Evolutionary conservation across 1,140 invertebrate genomes (phyloP).

Genomic region (Araneus ventricosus): DNA sequence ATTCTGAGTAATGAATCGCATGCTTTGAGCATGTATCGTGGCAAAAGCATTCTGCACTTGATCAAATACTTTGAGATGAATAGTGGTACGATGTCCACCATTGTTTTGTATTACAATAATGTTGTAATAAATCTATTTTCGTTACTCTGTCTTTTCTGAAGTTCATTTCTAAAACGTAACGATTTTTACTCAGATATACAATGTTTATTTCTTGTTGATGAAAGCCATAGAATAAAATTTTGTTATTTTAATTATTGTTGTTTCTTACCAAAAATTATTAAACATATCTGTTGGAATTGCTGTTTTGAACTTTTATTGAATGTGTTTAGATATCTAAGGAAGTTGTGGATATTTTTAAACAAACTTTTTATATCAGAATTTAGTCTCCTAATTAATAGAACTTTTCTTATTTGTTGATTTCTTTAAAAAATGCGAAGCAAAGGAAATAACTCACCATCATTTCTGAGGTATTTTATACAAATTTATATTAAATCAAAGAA

Average conservation of each 20-base stretch:
- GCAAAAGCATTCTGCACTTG: background rate
- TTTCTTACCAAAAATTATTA: background rate
- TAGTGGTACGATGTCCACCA: conserved; percentile 4
- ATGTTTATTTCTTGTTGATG: background rate
- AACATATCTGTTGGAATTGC: too few relatives aligned
- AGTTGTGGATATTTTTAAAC: too few relatives aligned
- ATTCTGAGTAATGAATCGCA: background rate
- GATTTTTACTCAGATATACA: conserved; percentile 2
- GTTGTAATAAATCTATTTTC: conserved; percentile 72
- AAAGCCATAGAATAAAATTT: background rate
- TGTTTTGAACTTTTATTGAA: too few relatives aligned
- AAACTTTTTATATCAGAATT: too few relatives aligned
- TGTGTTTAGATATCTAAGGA: too few relatives aligned
- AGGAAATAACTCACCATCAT: too few relatives aligned
- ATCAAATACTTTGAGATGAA: conserved; percentile 57
- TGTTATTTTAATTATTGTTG: background rate
- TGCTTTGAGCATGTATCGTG: background rate
- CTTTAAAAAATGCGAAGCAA: too few relatives aligned
- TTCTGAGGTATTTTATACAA: too few relatives aligned
- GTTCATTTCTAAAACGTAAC: conserved; percentile 14
- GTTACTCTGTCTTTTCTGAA: conserved; percentile 23
- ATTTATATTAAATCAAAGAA: too few relatives aligned
- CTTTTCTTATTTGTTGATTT: too few relatives aligned
- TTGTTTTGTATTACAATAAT: conserved; percentile 54
- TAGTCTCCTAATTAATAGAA: too few relatives aligned